Evolutionary conservation across 2,797 vertebrate species (phyloP), one percentile per base, ranked within the genome.

Genomic region (Rhabdomys pumilio): DNA sequence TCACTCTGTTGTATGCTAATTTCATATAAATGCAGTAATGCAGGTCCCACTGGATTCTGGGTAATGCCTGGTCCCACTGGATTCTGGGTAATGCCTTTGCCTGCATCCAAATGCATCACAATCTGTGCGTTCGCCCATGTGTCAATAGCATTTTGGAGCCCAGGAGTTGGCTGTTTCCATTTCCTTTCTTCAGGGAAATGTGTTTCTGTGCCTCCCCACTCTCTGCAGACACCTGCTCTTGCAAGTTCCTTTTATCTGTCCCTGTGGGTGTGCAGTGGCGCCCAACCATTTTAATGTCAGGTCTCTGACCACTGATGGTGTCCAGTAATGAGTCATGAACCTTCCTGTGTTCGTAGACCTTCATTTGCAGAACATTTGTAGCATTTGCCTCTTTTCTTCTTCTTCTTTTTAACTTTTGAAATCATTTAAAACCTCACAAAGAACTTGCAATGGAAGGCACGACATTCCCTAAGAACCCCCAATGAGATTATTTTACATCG

Each of bases 341-440:
- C 14, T 44, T 14, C 20, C 0, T 41, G 8, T 34, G 6, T n/a
- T 7, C 17, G 1, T 6, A 2, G 17, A 15, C 47, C 14, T 92
- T 90, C 75, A 73, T 44, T 67, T 15, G 61, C 55, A 19, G 61
- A 38, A 72, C n/a, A 17, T 87, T 63, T 63, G 24, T 50, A 50
- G 10, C 38, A 15, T 72, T 95, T 84, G 14, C 7, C 9, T 69
- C 24, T 31, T 17, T 34, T 20, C 22, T 73, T 41, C 14, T n/a
- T 57, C 7, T 85, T 26, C 22, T n/a, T 61, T 79, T 61, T 22
- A 67, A 72, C 44, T 41, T 93, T 72, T 61, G 57, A 88, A 80
- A 69, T 91, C 44, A 13, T 38, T 86, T 77, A 65, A 89, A 63
- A 73, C 5, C 8, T 55, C 59, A 88, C 77, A 91, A 84, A 94